Conservation (phyloP, 1,140 invertebrate species). For the Drosophila biarmipes region DNA sequence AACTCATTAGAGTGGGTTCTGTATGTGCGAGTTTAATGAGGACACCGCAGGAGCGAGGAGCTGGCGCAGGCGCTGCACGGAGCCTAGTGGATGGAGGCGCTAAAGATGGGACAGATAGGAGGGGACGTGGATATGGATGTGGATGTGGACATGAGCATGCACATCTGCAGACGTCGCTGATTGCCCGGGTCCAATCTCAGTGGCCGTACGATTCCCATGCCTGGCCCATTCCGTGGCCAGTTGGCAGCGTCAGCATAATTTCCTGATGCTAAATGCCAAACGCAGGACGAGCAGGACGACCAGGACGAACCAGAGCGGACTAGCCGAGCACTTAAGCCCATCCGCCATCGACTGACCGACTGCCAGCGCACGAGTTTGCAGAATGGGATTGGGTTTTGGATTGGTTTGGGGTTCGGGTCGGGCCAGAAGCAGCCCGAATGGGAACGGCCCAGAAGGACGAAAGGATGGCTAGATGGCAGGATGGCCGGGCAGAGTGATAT, state of each 20-base stretch:
- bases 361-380: slow-evolving; percentile 51
- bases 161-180: slow-evolving; percentile 79
- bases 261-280: slow-evolving; percentile 84
- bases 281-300: slow-evolving; percentile 54
- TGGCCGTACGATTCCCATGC: slow-evolving; percentile 35
- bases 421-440: slow-evolving; percentile 25
- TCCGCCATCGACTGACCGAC: slow-evolving; percentile 75
- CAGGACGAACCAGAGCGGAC: slow-evolving; percentile 34
- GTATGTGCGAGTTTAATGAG: slow-evolving; percentile 66
- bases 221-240: slow-evolving; percentile 46
- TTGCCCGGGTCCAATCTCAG: slow-evolving; percentile 59
- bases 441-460: slow-evolving; percentile 17
- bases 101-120: slow-evolving; percentile 47
- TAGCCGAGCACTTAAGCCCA: slow-evolving; percentile 75
- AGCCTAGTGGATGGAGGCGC: slow-evolving; percentile 15
- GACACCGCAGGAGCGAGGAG: slow-evolving; percentile 45
- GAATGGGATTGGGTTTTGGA: slow-evolving; percentile 16
- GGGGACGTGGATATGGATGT: slow-evolving; percentile 44
- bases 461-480: slow-evolving; percentile 9
- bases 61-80: slow-evolving; percentile 62
- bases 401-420: slow-evolving; percentile 3
- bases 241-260: slow-evolving; percentile 84
- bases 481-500: slow-evolving; percentile 33
- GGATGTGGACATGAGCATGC: slow-evolving; percentile 61
- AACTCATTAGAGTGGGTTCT: slow-evolving; percentile 73